Base-by-base conservation (phyloP, 2,797 vertebrate species). In the Anableps anableps region DNA sequence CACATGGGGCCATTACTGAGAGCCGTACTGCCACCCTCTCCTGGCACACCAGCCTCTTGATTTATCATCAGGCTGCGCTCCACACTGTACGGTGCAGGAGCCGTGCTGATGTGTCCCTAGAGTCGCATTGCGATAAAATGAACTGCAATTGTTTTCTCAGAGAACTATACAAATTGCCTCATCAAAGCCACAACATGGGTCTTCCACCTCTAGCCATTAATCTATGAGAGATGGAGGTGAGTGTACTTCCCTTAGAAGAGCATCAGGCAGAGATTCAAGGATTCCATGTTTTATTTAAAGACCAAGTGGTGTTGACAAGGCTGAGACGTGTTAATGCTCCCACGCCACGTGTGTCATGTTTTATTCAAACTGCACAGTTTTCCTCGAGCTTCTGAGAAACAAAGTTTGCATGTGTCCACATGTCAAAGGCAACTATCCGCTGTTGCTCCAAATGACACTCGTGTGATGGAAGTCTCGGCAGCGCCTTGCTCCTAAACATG, bases 91-190 rank as follows among this genome's bases (percentile, higher is more conserved):
- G 58, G 55, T 53, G 85, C 10, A 43, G 87, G 74, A 82, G 85
- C 78, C 75, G 10, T 34, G 91, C 88, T 85, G 92, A 91, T 86
- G 88, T 82, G 26, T 93, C 93, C 91, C 91, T 14, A 81, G 91
- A 92, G 93, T 91, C 73, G 10, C 90, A 73, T 80, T 79, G 85
- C 92, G 91, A 91, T 93, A 89, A 93, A 93, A 92, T 83, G 86
- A 93, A 94, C 91, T 89, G 86, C 89, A 86, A 84, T 93, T 89
- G 91, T 92, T 93, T 91, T 91, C 89, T 75, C 34, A 81, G 81
- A 74, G 89, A 94, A 92, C 87, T 86, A 84, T 92, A 93, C 89
- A 94, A 94, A 95, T 92, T 93, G 91, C 91, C 86, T 93, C 91
- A 93, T 94, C 93, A 93, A 89, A 92, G 87, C 88, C 88, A 55